Conservation (phyloP, 2,888 invertebrate genomes). For the Clitarchus hookeri region DNA sequence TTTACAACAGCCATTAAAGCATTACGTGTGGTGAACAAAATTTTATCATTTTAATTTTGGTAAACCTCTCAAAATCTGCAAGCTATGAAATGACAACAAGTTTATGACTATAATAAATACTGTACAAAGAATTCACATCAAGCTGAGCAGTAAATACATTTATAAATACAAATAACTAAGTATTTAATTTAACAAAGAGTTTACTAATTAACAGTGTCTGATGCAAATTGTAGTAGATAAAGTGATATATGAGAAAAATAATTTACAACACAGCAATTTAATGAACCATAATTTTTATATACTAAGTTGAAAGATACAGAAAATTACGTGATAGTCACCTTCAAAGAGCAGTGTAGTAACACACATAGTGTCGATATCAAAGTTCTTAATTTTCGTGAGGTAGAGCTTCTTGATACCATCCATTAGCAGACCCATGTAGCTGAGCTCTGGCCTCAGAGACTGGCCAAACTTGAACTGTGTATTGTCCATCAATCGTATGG, state of each 20-base stretch:
- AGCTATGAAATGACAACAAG: too few species aligned
- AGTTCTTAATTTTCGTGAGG: constrained; percentile 85
- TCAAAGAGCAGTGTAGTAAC: constrained; percentile 95
- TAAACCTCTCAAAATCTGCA: too few species aligned
- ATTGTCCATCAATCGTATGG: constrained; percentile 96
- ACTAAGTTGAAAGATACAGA: neutral
- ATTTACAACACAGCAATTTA: neutral
- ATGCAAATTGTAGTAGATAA: neutral
- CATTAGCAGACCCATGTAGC: constrained; percentile 68
- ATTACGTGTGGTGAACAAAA: too few species aligned
- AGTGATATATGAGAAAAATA: neutral
- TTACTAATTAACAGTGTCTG: too few species aligned
- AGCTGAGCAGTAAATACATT: too few species aligned
- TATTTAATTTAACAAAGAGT: too few species aligned
- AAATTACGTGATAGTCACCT: constrained; percentile 55
- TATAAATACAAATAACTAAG: too few species aligned
- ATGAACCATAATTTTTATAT: neutral
- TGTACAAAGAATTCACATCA: too few species aligned
- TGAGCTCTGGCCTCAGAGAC: constrained; percentile 66
- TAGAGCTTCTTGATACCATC: constrained; percentile 86
- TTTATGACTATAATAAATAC: too few species aligned
- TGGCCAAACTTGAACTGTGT: constrained; percentile 96
- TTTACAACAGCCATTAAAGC: too few species aligned
- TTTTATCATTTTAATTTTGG: too few species aligned
- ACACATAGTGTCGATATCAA: constrained; percentile 77